Evolutionary conservation across 2,113 vertebrate species (phyloP).

Genomic region (Panthera leo): DNA sequence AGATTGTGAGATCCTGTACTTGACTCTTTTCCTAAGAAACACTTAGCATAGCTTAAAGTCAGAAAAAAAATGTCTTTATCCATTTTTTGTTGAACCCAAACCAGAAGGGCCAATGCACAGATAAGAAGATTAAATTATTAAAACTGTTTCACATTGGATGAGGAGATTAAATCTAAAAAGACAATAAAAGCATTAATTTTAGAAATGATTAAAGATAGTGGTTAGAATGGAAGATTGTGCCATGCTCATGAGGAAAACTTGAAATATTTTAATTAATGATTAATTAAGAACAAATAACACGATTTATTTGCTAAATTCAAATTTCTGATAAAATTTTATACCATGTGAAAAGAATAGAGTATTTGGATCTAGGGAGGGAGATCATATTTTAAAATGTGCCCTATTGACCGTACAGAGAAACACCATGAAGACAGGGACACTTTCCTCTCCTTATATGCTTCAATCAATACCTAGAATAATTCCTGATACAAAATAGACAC

Average conservation of each 20-base stretch:
- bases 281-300: background rate
- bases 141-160: background rate
- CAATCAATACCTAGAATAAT: background rate
- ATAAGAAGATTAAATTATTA: slow-evolving; percentile 11
- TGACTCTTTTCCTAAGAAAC: background rate
- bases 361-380: background rate
- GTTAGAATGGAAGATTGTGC: background rate
- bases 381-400: background rate
- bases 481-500: background rate
- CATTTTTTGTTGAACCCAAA: background rate
- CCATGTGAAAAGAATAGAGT: background rate
- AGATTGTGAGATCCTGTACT: background rate
- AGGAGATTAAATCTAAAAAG: background rate
- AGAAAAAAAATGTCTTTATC: background rate
- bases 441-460: background rate
- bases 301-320: background rate
- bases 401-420: background rate
- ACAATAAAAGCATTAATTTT: background rate
- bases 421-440: background rate
- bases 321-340: background rate
- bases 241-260: background rate
- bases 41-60: background rate
- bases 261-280: slow-evolving; percentile 1
- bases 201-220: background rate
- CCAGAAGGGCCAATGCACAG: background rate